Evolutionary conservation across 2,113 vertebrate species (phyloP).

Genomic region (Odontesthes bonariensis): DNA sequence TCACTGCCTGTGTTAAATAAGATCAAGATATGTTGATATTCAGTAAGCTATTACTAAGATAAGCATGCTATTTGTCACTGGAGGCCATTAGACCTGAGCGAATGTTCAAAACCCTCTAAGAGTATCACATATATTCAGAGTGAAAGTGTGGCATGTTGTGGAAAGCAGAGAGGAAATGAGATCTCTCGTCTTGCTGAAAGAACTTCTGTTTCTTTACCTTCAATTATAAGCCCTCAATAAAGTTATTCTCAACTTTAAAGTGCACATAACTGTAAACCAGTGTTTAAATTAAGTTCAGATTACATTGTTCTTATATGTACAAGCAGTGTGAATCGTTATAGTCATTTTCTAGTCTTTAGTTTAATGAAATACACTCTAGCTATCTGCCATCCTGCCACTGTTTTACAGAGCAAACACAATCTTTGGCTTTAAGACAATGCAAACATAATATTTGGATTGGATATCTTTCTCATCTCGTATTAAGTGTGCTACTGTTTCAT

Average conservation of each 20-base stretch:
- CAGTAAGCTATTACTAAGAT: too few relatives aligned
- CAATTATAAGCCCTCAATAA: too few relatives aligned
- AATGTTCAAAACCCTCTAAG: conserved; percentile 34
- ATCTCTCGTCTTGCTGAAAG: background rate
- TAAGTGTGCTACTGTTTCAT: background rate
- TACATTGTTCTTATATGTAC: background rate
- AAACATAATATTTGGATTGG: background rate
- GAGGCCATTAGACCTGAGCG: conserved; percentile 27
- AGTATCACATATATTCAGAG: conserved; percentile 29
- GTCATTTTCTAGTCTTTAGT: background rate
- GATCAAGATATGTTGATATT: conserved; percentile 10
- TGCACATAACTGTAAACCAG: background rate
- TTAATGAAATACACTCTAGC: background rate
- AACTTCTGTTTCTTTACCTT: conserved; percentile 4
- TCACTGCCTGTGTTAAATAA: conserved; percentile 28
- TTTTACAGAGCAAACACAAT: background rate
- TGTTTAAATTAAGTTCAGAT: background rate
- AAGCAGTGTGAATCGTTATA: background rate
- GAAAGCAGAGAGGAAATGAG: conserved; percentile 14
- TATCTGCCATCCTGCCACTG: background rate
- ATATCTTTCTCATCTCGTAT: background rate
- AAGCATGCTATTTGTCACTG: conserved; percentile 45
- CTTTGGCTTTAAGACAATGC: background rate
- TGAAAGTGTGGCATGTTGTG: background rate
- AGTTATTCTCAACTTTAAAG: background rate